Evolutionary conservation across 1,140 invertebrate genomes (phyloP).

Genomic region (Papilio xuthus): DNA sequence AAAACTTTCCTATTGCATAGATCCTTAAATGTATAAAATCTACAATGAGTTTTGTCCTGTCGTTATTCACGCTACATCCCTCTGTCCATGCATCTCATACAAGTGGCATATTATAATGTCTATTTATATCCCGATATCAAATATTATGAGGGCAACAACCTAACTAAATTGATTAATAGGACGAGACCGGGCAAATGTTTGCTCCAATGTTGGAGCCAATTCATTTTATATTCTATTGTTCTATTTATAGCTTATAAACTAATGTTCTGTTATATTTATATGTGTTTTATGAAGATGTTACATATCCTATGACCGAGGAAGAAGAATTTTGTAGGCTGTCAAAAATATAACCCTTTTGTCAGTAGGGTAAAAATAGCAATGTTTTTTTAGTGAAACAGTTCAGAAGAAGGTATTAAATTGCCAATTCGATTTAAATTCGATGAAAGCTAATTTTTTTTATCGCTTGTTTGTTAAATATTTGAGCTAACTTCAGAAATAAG

Average conservation of each 20-base stretch:
- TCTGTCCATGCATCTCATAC: background rate
- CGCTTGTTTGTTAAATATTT: background rate
- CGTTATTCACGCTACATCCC: background rate
- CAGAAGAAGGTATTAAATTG: no score
- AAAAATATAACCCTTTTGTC: no score
- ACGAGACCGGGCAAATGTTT: conserved; percentile 7
- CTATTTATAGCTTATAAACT: background rate
- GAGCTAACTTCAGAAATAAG: background rate
- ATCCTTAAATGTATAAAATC: background rate
- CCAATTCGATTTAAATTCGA: no score
- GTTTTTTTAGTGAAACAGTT: no score
- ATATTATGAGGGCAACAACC: conserved; percentile 31
- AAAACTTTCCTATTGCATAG: no score
- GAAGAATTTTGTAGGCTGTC: no score
- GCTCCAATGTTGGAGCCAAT: background rate
- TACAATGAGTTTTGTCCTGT: background rate
- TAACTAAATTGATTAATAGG: conserved; percentile 29
- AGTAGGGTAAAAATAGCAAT: no score
- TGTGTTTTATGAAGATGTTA: no score
- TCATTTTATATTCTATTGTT: conserved; percentile 11
- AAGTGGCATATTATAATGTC: conserved; percentile 20
- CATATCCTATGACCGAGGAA: no score
- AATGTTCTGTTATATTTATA: background rate
- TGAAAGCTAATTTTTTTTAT: no score
- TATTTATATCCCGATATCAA: conserved; percentile 34